Percentiles rank a stretch among this genome's conserved stretches.
Conservation (phyloP, 1,140 invertebrate species). For the Tenebrio molitor region DNA sequence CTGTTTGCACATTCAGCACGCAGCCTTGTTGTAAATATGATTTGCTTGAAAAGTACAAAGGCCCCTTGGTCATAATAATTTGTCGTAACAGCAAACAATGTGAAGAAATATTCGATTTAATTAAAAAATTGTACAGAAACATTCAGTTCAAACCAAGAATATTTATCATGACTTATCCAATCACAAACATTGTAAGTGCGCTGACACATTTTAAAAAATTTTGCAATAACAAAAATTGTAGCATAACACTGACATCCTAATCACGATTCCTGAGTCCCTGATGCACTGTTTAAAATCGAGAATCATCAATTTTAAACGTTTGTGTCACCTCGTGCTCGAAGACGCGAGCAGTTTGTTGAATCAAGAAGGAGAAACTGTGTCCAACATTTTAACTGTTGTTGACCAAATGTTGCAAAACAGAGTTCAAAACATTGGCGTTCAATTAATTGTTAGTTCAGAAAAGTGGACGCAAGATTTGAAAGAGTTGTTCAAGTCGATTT, state of each 20-base stretch:
- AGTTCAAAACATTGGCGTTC: constrained; percentile 52
- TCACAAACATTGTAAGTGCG: constrained; percentile 48
- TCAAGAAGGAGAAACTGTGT: constrained; percentile 48
- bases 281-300: constrained; percentile 50
- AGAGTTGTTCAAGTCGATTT: constrained; percentile 55
- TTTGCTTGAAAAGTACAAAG: constrained; percentile 47
- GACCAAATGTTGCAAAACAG: constrained; percentile 55
- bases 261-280: constrained; percentile 58
- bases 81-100: constrained; percentile 54
- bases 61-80: constrained; percentile 59
- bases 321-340: constrained; percentile 62
- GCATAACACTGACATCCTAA: constrained; percentile 56
- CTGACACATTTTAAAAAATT: neutral
- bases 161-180: constrained; percentile 52
- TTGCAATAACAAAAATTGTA: no score
- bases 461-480: constrained; percentile 58
- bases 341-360: constrained; percentile 55
- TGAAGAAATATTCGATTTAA: constrained; percentile 57
- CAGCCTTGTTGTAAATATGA: constrained; percentile 60
- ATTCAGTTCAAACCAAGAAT: constrained; percentile 40
- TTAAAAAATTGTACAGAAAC: constrained; percentile 45
- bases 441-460: constrained; percentile 57
- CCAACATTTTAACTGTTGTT: constrained; percentile 51
- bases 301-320: constrained; percentile 58
- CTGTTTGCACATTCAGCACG: constrained; percentile 65